Conservation (phyloP, 1,140 invertebrate species). For the Oscheius sp. region DNA sequence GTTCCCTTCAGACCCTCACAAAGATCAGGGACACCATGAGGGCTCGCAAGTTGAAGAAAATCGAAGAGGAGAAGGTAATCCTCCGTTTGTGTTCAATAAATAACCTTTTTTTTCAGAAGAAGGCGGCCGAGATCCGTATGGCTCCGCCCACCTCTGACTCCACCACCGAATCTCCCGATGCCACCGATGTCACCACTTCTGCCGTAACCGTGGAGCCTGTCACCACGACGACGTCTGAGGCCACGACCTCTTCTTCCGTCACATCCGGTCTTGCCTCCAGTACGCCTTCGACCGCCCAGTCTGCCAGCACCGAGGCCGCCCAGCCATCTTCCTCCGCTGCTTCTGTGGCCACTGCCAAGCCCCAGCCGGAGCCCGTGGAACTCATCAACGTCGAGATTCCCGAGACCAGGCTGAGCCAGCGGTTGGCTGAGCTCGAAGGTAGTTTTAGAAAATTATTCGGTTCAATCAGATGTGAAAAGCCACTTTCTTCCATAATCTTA, state of each 20-base stretch:
- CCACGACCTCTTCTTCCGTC: too few relatives aligned
- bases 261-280: too few relatives aligned
- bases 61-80: constrained; percentile 13
- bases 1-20: constrained; percentile 28
- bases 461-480: too few relatives aligned
- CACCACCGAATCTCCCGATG: neutral
- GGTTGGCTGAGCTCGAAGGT: constrained; percentile 8
- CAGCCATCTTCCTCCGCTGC: neutral
- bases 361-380: neutral
- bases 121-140: neutral
- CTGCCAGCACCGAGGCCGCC: neutral
- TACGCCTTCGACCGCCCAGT: neutral
- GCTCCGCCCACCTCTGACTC: neutral
- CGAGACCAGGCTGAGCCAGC: constrained; percentile 17
- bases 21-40: constrained; percentile 29
- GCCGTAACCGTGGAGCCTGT: neutral
- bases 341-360: neutral
- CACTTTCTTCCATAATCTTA: neutral
- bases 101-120: neutral
- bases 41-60: constrained; percentile 13
- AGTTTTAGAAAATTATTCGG: too few relatives aligned
- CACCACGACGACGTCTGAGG: neutral
- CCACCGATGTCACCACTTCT: neutral
- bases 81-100: neutral
- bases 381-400: constrained; percentile 20